phyloP scores from a whole-genome alignment of 2,113 vertebrate species.

The Myxocyprinus asiaticus region DNA sequence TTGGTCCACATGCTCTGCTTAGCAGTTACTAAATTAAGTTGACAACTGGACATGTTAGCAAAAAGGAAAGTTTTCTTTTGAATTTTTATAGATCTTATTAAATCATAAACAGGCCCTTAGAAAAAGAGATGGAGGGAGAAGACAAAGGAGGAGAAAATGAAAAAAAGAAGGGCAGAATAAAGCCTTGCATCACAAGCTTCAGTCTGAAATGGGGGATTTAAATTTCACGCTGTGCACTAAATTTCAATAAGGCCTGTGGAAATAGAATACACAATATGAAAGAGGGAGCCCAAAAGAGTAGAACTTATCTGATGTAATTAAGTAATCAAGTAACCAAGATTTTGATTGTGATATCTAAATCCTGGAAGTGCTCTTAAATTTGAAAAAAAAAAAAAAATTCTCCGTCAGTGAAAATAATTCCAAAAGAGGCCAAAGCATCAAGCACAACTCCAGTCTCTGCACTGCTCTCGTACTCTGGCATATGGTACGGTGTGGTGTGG shows the following conservation, averaged over 20 bases:
- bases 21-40: conserved; percentile 23
- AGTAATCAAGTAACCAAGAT: background rate
- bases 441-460: no score
- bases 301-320: conserved; percentile 17
- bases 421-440: no score
- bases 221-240: conserved; percentile 49
- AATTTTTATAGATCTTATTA: conserved; percentile 41
- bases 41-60: conserved; percentile 33
- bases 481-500: no score
- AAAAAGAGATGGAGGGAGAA: no score
- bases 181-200: conserved; percentile 21
- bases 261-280: conserved; percentile 22
- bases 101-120: conserved; percentile 32
- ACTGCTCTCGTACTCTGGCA: no score
- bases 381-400: no score
- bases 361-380: no score
- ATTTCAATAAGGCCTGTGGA: conserved; percentile 52
- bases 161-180: background rate
- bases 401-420: no score
- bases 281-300: background rate
- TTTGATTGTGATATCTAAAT: no score
- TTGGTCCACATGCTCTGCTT: conserved; percentile 20
- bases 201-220: conserved; percentile 32
- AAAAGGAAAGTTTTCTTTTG: conserved; percentile 21
- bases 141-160: conserved; percentile 25